These are phyloP conservation scores for Allolobophora icterica DNA, from an alignment of 2,888 invertebrate genomes.

Conservation along the genomic window DNA sequence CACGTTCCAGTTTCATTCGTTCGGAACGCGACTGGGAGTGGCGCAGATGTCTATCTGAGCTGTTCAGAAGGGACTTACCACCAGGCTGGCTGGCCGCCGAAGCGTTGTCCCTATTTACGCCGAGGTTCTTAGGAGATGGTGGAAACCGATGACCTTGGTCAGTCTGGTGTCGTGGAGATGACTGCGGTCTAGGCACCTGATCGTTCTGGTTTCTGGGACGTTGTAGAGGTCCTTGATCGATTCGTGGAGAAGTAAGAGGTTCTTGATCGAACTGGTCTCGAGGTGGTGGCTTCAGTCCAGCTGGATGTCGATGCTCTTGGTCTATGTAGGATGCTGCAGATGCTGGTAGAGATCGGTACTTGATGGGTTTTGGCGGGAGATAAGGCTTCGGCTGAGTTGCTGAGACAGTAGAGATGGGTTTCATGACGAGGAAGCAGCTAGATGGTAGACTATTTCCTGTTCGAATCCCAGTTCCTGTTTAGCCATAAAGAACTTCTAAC, in stretches of 20 bases:
- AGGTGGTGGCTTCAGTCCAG: not conserved
- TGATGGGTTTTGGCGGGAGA: slow-evolving; percentile 3
- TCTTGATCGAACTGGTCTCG: not conserved
- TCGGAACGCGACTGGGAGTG: not conserved
- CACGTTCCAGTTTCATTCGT: slow-evolving; percentile 2
- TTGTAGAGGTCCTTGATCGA: not conserved
- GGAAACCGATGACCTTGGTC: not conserved
- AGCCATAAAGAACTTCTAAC: not conserved
- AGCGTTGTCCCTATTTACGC: not conserved
- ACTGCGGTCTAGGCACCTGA: not conserved
- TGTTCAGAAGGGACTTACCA: not conserved
- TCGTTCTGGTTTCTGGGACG: not conserved
- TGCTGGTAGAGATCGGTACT: not conserved
- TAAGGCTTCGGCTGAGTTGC: not conserved
- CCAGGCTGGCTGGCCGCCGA: not conserved
- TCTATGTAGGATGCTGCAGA: not conserved
- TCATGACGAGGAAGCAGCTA: not conserved
- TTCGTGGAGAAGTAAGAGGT: not conserved
- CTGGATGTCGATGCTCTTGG: not conserved
- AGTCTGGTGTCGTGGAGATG: not conserved
- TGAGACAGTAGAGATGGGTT: not conserved
- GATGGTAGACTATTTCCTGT: not conserved
- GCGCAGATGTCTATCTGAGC: not conserved
- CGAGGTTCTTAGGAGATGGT: not conserved
- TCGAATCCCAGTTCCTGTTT: not conserved